Evolutionary conservation across 2,888 invertebrate species (phyloP).

Genomic region (Calliphora vomitoria): DNA sequence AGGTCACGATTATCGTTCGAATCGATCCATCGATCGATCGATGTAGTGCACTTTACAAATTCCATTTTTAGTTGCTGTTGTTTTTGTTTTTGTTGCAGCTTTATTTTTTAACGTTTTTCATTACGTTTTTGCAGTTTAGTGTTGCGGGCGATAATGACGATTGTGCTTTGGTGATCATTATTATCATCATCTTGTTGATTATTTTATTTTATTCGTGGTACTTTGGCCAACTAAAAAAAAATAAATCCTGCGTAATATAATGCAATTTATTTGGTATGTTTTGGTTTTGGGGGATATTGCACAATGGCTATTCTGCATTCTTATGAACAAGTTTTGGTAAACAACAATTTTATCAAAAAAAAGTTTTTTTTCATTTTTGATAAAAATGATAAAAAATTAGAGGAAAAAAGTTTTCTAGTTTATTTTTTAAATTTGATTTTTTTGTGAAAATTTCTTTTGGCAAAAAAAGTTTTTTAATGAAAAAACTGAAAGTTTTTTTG

Average conservation of each 20-base stretch:
- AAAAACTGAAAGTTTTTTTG: no score
- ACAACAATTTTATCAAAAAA: no score
- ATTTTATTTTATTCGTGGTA: conserved; percentile 54
- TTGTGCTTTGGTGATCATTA: conserved; percentile 49
- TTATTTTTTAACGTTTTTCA: conserved; percentile 49
- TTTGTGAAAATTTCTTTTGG: no score
- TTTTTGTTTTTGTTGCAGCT: conserved; percentile 19
- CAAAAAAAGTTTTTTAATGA: no score
- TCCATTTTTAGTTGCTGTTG: conserved; percentile 59
- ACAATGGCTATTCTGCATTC: conserved; percentile 44
- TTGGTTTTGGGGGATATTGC: conserved; percentile 26
- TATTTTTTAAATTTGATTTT: no score
- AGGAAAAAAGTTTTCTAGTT: no score
- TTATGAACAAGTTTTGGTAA: no score
- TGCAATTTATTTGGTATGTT: conserved; percentile 53
- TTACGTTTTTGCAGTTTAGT: not conserved
- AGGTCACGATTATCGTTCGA: conserved; percentile 82
- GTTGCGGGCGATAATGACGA: conserved; percentile 60
- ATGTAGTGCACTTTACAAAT: conserved; percentile 66
- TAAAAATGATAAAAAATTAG: no score
- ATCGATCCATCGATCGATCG: conserved; percentile 68
- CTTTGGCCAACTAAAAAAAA: not conserved
- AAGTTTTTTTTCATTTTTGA: no score
- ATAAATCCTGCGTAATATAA: conserved; percentile 66
- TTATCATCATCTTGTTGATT: conserved; percentile 65